Percentiles rank a stretch among this genome's conserved stretches.
phyloP scores from a whole-genome alignment of 2,888 invertebrate genomes.

The Scotopteryx bipunctaria region DNA sequence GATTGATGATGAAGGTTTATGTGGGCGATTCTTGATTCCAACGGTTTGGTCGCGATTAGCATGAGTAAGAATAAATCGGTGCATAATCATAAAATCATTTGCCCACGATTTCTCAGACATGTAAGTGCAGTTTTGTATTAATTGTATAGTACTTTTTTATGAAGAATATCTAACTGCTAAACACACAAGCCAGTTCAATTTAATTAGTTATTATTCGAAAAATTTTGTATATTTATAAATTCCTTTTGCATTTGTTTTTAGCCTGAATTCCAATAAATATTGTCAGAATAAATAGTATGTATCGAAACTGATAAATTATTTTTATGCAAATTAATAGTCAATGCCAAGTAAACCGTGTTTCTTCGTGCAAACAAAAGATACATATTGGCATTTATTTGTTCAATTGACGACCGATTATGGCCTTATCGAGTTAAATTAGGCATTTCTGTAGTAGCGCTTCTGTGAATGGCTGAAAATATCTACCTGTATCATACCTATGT shows the following conservation, averaged over 20 bases:
- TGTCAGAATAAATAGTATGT: background rate
- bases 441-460: slow-evolving; percentile 30
- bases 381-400: slow-evolving; percentile 52
- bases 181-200: no score
- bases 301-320: background rate
- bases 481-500: background rate
- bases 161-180: no score
- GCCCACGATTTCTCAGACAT: slow-evolving; percentile 13
- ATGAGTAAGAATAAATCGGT: slow-evolving; percentile 22
- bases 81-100: slow-evolving; percentile 19
- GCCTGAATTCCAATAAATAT: background rate
- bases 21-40: slow-evolving; percentile 50
- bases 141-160: no score
- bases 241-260: no score
- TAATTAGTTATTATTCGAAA: no score
- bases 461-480: background rate
- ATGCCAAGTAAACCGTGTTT: slow-evolving; percentile 41
- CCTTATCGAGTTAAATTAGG: slow-evolving; percentile 44
- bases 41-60: slow-evolving; percentile 40
- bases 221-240: no score
- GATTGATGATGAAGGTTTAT: slow-evolving; percentile 59
- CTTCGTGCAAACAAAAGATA: slow-evolving; percentile 46
- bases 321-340: slow-evolving; percentile 32
- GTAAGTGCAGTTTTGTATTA: no score
- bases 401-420: slow-evolving; percentile 57